Conservation (phyloP, 2,797 vertebrate species). For the Liasis olivaceus region DNA sequence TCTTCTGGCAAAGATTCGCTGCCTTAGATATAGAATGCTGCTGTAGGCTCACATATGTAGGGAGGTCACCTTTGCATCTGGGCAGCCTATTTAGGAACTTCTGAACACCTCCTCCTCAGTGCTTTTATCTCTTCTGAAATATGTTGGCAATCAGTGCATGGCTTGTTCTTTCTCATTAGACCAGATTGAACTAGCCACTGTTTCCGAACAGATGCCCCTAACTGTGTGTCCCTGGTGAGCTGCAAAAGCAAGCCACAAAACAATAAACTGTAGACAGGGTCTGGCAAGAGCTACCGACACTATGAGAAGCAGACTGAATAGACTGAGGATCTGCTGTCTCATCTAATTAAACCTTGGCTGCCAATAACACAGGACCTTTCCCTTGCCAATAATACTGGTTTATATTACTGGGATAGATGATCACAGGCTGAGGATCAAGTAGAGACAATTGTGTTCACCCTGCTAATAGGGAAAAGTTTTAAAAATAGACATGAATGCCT, state of each 20-base stretch:
- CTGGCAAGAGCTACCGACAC: constrained; percentile 55
- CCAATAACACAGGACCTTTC: constrained; percentile 62
- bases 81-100: background rate
- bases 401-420: constrained; percentile 57
- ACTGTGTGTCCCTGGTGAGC: constrained; percentile 13
- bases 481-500: constrained; percentile 67
- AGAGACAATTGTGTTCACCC: constrained; percentile 53
- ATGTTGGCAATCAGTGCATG: background rate
- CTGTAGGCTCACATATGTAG: background rate
- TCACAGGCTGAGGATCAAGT: constrained; percentile 56
- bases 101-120: background rate
- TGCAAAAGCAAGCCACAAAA: constrained; percentile 48
- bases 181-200: background rate
- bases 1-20: background rate
- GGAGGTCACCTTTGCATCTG: background rate
- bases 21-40: background rate
- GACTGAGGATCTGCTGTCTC: constrained; percentile 60
- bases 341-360: constrained; percentile 70
- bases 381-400: constrained; percentile 62
- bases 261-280: constrained; percentile 61
- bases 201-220: background rate
- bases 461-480: constrained; percentile 60
- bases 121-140: background rate
- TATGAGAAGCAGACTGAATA: constrained; percentile 59
- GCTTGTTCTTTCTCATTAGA: background rate